phyloP scores from a whole-genome alignment of 2,113 vertebrate genomes.

The Sterrhoptilus dennistouni region DNA sequence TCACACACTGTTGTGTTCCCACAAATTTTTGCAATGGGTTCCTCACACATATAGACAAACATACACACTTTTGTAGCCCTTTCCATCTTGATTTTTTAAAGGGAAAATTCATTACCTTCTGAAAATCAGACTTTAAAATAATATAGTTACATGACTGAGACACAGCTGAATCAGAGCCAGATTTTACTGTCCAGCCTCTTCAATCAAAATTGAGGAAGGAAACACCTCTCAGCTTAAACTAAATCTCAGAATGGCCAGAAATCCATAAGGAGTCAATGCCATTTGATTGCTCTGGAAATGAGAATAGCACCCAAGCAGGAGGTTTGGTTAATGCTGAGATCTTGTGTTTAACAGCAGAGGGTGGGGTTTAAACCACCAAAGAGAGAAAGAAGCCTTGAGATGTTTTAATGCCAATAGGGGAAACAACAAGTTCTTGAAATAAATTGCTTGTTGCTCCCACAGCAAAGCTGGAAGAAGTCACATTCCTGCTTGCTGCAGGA shows the following conservation, averaged over 20 bases:
- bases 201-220: not conserved
- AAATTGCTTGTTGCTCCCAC: not conserved
- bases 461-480: not conserved
- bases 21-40: not conserved
- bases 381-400: not conserved
- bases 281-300: not conserved
- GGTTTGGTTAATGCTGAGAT: not conserved
- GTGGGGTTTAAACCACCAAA: not conserved
- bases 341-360: not conserved
- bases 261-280: not conserved
- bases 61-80: not conserved
- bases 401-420: not conserved
- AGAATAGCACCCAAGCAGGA: not conserved
- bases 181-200: not conserved
- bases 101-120: not conserved
- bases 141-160: not conserved
- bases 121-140: not conserved
- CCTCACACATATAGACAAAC: accelerated
- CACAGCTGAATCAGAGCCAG: not conserved
- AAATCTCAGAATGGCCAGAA: not conserved
- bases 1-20: not conserved
- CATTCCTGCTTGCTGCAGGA: not conserved
- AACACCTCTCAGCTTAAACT: not conserved
- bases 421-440: not conserved
- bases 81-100: not conserved